These are phyloP conservation scores for Hipparchia sbordonii DNA, from an alignment of 2,888 invertebrate species.

Conservation along the genomic window DNA sequence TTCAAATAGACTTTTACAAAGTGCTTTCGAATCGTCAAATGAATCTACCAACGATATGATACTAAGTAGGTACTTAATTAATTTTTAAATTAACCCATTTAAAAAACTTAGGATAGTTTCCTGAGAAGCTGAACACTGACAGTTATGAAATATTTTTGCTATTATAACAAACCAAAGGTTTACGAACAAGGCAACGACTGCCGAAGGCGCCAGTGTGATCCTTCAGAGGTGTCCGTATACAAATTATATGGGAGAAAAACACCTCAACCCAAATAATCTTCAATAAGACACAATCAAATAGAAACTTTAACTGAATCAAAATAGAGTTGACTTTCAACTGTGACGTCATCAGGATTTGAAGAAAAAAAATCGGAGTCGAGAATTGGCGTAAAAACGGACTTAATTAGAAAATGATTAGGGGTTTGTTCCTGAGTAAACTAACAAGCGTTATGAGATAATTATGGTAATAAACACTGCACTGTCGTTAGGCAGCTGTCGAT, in stretches of 20 bases:
- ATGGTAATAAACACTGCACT: constrained; percentile 77
- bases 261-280: constrained; percentile 72
- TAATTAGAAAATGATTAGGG: constrained; percentile 80
- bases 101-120: background rate
- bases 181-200: constrained; percentile 42
- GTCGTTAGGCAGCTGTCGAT: constrained; percentile 74
- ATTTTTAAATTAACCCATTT: background rate
- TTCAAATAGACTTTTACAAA: too few relatives aligned
- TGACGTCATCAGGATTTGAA: constrained; percentile 30
- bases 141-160: constrained; percentile 17
- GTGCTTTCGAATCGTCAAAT: too few relatives aligned
- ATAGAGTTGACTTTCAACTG: constrained; percentile 48
- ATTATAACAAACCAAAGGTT: constrained; percentile 22
- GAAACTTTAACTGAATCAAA: constrained; percentile 39
- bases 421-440: constrained; percentile 73
- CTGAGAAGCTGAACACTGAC: constrained; percentile 1
- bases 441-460: constrained; percentile 76
- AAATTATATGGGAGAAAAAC: constrained; percentile 77
- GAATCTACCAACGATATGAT: too few relatives aligned
- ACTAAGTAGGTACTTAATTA: too few relatives aligned
- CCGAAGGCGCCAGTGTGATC: constrained; percentile 75
- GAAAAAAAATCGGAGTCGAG: constrained; percentile 46
- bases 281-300: constrained; percentile 42
- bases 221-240: constrained; percentile 75
- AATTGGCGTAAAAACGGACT: constrained; percentile 80